Percentiles rank a stretch among this genome's conserved stretches.
These are phyloP conservation scores for Jordanella pulchra DNA, from an alignment of 2,797 vertebrate genomes.

Conservation along the genomic window DNA sequence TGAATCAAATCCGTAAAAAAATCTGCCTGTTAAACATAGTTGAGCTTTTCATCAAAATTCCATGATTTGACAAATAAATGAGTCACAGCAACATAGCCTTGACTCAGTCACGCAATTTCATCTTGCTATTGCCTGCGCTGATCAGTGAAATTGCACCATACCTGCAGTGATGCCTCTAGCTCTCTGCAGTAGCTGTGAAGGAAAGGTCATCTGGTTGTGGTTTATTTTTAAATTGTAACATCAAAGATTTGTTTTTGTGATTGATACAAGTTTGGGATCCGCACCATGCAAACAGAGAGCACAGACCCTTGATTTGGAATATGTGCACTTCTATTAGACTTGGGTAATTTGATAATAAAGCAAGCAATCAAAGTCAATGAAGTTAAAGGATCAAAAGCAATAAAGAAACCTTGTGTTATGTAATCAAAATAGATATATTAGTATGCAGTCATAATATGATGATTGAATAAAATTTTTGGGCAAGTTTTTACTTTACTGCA, in stretches of 20 bases:
- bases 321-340: slow-evolving; percentile 8
- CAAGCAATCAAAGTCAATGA: slow-evolving; percentile 20
- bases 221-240: slow-evolving; percentile 38
- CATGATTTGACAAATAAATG: slow-evolving; percentile 32
- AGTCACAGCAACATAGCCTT: slow-evolving; percentile 24
- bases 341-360: slow-evolving; percentile 17
- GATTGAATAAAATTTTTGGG: slow-evolving; percentile 2
- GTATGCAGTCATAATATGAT: neutral
- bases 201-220: slow-evolving; percentile 37
- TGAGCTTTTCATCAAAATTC: slow-evolving; percentile 29
- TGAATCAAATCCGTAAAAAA: slow-evolving; percentile 9
- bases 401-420: neutral
- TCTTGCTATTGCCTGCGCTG: slow-evolving; percentile 5
- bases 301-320: neutral
- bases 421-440: neutral
- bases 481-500: neutral
- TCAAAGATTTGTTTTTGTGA: slow-evolving; percentile 30
- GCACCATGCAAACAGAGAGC: slow-evolving; percentile 9
- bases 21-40: slow-evolving; percentile 24
- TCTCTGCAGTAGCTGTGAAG: slow-evolving; percentile 20
- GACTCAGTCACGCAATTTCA: slow-evolving; percentile 11
- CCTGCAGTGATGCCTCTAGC: slow-evolving; percentile 1
- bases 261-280: slow-evolving; percentile 9
- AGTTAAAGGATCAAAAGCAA: slow-evolving; percentile 17
- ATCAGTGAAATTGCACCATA: slow-evolving; percentile 17